phyloP scores from a whole-genome alignment of 35 echinoderm and acorn worm species.

The Lytechinus variegatus region DNA sequence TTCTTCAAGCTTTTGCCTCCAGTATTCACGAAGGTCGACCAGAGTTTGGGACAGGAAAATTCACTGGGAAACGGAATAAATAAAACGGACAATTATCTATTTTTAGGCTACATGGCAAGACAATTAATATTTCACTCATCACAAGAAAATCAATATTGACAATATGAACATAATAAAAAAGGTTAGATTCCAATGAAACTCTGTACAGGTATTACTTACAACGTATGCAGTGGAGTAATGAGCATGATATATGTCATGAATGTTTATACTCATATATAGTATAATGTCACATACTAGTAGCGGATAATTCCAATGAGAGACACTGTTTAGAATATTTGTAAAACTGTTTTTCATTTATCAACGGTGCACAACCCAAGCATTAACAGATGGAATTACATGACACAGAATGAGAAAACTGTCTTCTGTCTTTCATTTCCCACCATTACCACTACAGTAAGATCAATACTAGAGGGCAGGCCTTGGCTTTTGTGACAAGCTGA shows the following conservation, averaged over 20 bases:
- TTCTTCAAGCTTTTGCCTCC: not conserved
- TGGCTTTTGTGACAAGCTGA: too few species aligned
- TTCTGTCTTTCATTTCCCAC: too few species aligned
- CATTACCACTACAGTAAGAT: too few species aligned
- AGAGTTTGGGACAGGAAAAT: not conserved
- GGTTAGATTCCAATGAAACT: not conserved
- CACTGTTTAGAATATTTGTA: too few species aligned
- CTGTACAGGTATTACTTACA: not conserved
- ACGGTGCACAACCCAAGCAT: too few species aligned
- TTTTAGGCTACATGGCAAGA: not conserved
- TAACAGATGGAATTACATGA: too few species aligned
- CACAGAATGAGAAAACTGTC: too few species aligned
- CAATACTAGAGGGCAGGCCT: too few species aligned
- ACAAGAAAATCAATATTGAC: not conserved
- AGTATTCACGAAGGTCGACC: not conserved
- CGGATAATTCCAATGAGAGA: too few species aligned
- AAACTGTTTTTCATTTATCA: too few species aligned
- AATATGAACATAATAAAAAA: not conserved
- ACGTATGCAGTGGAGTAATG: not conserved
- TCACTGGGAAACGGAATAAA: not conserved
- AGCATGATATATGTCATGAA: not conserved
- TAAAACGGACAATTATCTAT: not conserved
- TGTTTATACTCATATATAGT: too few species aligned
- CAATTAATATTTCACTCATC: not conserved
- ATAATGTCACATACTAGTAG: too few species aligned